Base-by-base conservation (phyloP, 1,140 invertebrate species). In the Pseudoatta argentina region DNA sequence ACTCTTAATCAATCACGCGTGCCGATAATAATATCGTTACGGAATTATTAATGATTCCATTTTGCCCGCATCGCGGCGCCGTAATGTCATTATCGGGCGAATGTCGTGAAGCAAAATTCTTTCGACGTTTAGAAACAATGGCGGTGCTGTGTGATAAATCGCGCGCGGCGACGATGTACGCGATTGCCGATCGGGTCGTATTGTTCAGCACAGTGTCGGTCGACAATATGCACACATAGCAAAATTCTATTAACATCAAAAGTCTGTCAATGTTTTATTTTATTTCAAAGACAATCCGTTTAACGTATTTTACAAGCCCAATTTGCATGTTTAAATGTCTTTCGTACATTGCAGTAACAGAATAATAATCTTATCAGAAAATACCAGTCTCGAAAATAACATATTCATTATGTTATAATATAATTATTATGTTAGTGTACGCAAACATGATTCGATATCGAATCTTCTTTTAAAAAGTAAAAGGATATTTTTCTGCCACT, bases 21-120 rank as follows among this genome's bases (percentile, higher is more conserved):
- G 63, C 82, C 73, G 82, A 85, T 85, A 76, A 67, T 67, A 67
- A 85, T 64, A 79, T 85, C 82, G 66, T 82, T 82, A 59, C 4
- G 34, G 55, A 82, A 72, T 82, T 82, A 82, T 82, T 82, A 82
- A 82, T 73, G 79, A 82, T 82, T 82, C 39, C 53, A 72, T 72
- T 72, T 73, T 67, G 63, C n/a, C 27, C 18, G 48, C 77, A 14
- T 67, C 61, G 67, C 66, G 64, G 51, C 64, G 34, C 18, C 64
- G 55, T 73, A 82, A 82, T 82, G 24, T 61, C 53, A 82, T 82
- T 82, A 82, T 82, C 55, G 79, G 39, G 24, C 34, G 53, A 57
- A 44, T 27, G 57, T 75, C 69, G 69, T 30, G 79, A 63, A 63
- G 79, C 59, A 4, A 78, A 77, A 78, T 66, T 75, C 57, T 78